Evolutionary conservation across 2,113 vertebrate species (phyloP).

Genomic region (Rhegmatorhina hoffmannsi): DNA sequence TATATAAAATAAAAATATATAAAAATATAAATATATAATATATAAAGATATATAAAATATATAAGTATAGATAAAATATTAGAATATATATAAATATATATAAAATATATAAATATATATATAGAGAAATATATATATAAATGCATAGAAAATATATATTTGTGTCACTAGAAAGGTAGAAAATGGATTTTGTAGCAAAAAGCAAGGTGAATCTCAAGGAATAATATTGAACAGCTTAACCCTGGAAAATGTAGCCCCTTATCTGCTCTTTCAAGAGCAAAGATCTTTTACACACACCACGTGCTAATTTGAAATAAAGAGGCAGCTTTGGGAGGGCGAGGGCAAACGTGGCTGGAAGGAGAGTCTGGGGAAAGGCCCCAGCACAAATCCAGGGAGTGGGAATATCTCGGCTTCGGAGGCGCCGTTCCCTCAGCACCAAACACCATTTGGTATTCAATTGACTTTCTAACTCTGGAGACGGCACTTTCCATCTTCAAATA

Average conservation of each 20-base stretch:
- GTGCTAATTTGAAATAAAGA: not conserved
- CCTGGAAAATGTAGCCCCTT: not conserved
- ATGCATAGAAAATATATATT: not conserved
- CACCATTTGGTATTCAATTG: conserved; percentile 78
- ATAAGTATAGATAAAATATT: too few relatives aligned
- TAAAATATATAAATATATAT: not conserved
- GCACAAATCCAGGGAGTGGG: conserved; percentile 1
- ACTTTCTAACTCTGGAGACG: conserved; percentile 81
- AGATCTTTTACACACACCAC: not conserved
- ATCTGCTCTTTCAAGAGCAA: not conserved
- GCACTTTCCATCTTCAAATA: conserved; percentile 81
- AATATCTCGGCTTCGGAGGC: conserved; percentile 10
- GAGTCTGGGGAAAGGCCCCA: not conserved
- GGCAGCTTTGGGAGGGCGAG: not conserved
- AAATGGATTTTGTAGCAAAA: not conserved
- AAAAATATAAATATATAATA: too few relatives aligned
- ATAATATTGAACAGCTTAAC: not conserved
- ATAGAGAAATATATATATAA: not conserved
- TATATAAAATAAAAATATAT: too few relatives aligned
- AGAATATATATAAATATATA: too few relatives aligned
- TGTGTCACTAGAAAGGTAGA: not conserved
- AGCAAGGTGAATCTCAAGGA: not conserved
- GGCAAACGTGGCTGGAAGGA: not conserved
- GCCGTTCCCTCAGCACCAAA: conserved; percentile 54
- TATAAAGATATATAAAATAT: too few relatives aligned